Percentiles rank a stretch among this genome's conserved stretches.
Evolutionary conservation across 2,113 vertebrate genomes (phyloP).

Genomic region (Pseudopodoces humilis): DNA sequence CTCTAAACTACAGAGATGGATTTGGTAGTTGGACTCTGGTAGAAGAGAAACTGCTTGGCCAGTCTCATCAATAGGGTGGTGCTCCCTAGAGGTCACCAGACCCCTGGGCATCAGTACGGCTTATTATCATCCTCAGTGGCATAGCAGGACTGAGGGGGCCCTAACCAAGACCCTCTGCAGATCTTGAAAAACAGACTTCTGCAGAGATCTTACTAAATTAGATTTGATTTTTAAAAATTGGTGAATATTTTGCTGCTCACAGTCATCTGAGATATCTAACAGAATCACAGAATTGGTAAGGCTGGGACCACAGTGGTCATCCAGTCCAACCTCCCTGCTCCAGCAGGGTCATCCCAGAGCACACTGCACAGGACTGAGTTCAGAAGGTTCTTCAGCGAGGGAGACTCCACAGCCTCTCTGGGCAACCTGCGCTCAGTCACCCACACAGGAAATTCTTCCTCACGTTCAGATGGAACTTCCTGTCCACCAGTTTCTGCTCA

Average conservation of each 20-base stretch:
- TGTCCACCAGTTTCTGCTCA: neutral
- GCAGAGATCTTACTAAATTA: neutral
- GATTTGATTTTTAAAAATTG: neutral
- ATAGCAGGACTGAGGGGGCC: neutral
- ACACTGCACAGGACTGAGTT: neutral
- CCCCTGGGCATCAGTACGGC: neutral
- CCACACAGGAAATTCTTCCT: accelerated
- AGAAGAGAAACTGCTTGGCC: neutral
- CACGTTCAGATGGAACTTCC: neutral
- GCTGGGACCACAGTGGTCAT: neutral
- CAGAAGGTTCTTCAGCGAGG: neutral
- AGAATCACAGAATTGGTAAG: neutral
- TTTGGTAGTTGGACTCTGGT: neutral
- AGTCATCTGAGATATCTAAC: neutral
- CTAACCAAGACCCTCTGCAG: neutral
- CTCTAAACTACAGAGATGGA: neutral
- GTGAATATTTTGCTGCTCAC: neutral
- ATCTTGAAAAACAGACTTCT: neutral
- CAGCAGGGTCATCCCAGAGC: neutral
- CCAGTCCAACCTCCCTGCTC: neutral
- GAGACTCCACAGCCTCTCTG: neutral
- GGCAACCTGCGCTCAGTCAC: neutral
- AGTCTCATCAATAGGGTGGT: neutral
- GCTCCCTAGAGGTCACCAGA: neutral
- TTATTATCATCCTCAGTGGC: neutral